A percentile compares a stretch with the other conserved stretches of the same genome.
Conservation (phyloP, 2,797 vertebrate genomes). For the Huso huso region DNA sequence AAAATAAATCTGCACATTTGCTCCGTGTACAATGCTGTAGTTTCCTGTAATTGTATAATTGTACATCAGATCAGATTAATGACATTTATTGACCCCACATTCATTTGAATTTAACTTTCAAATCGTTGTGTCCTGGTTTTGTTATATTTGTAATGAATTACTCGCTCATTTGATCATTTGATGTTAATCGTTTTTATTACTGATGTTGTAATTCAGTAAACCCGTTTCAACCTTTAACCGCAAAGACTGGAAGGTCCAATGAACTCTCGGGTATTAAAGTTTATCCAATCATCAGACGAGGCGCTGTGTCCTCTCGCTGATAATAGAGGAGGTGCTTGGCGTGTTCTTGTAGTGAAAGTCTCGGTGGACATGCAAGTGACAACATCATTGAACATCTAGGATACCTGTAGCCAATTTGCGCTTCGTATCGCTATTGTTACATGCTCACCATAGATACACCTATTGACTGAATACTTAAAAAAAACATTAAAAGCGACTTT, state of each 20-base stretch:
- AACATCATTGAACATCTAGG: constrained; percentile 19
- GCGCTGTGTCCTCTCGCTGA: constrained; percentile 9
- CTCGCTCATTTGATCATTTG: constrained; percentile 13
- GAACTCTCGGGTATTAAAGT: constrained; percentile 13
- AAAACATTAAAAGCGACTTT: too few species aligned
- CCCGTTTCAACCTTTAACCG: background rate
- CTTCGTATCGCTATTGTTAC: too few species aligned
- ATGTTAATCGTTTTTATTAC: constrained; percentile 19
- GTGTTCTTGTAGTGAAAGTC: constrained; percentile 25
- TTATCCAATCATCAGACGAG: constrained; percentile 43
- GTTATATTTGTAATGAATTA: background rate
- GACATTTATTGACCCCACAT: too few species aligned
- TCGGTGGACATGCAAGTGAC: constrained; percentile 22
- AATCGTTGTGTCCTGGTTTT: constrained; percentile 1
- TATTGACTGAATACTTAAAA: too few species aligned
- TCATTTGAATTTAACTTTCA: background rate
- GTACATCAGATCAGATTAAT: too few species aligned
- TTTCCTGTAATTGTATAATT: too few species aligned
- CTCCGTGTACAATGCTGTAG: too few species aligned
- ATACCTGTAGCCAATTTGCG: too few species aligned
- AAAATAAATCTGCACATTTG: too few species aligned
- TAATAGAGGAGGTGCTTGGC: constrained; percentile 29
- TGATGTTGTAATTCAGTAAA: constrained; percentile 22
- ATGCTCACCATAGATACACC: too few species aligned
- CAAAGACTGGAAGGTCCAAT: constrained; percentile 29